Base-by-base conservation (phyloP, 2,797 vertebrate genomes). In the Trachurus trachurus region DNA sequence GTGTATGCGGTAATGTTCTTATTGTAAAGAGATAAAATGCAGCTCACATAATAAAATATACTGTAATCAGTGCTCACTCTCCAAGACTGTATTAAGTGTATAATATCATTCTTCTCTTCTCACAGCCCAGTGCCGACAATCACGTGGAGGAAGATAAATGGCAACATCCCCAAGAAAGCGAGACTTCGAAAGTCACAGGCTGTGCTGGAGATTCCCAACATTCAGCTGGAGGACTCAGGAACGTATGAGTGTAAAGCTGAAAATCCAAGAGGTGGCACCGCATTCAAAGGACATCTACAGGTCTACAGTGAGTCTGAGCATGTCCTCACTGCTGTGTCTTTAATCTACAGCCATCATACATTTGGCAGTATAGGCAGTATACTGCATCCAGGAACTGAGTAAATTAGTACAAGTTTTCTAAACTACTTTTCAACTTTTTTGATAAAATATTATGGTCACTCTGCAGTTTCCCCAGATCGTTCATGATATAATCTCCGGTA, bases 61-160 rank as follows among this genome's bases (percentile, higher is more conserved):
- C 63, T 42, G 45, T 49, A 39, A 44, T 42, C 21, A 19, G 56
- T 37, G 13, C 71, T 52, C 5, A 8, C 66, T 44, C 57, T 16
- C 53, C 37, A 58, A 16, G 19, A 53, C 49, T 80, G 40, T 45
- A 11, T n/a, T 29, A 40, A 53, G 37, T 45, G 7, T 60, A 42
- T 64, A 44, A 47, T 71, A 26, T 47, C n/a, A 1, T 37, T 67
- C 37, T 59, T 67, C 31, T 78, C 71, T 87, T 75, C 64, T 63
- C 50, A 15, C 90, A 99, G 98, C 87, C 98, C 98, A 1, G 97
- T 99, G 90, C 98, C 98, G 76, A 98, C 97, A 40, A 99, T 99
- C 88, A 97, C 98, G 10, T 99, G 98, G 98, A 96, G 96, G 87
- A 99, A 99, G 93, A 96, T 98, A 90, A 98, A 96, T 57, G 97